phyloP scores from a whole-genome alignment of 1,140 invertebrate species.

The Listronotus bonariensis region DNA sequence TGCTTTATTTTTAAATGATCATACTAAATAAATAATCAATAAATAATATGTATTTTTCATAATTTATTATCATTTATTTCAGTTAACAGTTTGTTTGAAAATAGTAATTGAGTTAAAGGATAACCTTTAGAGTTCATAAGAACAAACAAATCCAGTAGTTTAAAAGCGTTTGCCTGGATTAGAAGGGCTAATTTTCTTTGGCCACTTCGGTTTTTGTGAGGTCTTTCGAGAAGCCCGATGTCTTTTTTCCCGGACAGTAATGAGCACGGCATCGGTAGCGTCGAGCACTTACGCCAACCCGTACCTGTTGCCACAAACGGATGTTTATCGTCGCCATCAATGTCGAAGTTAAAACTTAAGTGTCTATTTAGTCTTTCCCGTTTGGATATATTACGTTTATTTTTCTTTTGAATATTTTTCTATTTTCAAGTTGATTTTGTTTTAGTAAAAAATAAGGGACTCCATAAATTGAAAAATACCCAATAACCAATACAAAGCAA shows the following conservation, averaged over 20 bases:
- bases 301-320: constrained; percentile 10
- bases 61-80: too few species aligned
- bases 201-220: constrained; percentile 23
- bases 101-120: constrained; percentile 7
- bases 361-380: constrained; percentile 2
- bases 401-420: too few species aligned
- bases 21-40: too few species aligned
- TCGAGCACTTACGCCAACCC: constrained; percentile 1
- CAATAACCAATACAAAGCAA: too few species aligned
- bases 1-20: too few species aligned
- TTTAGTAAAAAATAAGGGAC: too few species aligned
- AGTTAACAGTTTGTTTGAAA: neutral
- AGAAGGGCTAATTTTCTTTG: constrained; percentile 10
- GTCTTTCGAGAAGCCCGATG: constrained; percentile 15
- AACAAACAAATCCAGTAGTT: constrained; percentile 16
- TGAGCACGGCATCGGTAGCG: neutral
- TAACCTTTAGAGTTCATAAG: neutral
- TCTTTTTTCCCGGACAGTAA: constrained; percentile 3
- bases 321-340: constrained; percentile 11
- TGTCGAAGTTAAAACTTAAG: constrained; percentile 4
- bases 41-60: too few species aligned
- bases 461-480: too few species aligned
- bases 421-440: too few species aligned
- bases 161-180: constrained; percentile 15
- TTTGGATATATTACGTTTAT: neutral